Evolutionary conservation across 2,113 vertebrate genomes (phyloP), one percentile per base, ranked within the genome.

Genomic region (Melanocharis versteri): DNA sequence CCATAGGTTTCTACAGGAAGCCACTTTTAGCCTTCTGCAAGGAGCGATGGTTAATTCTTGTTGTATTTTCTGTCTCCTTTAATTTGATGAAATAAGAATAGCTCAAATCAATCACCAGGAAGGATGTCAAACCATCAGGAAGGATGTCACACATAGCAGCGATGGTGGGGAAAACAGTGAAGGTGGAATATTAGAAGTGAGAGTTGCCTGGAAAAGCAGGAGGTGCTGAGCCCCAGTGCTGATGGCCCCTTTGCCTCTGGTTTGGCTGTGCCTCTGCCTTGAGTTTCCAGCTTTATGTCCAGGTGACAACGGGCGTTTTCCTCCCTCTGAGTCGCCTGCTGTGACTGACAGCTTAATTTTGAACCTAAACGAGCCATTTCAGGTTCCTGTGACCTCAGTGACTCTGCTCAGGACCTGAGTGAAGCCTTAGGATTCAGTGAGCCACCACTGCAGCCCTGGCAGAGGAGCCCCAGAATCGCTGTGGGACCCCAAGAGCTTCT

Each of bases 71-170:
- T 92, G 64, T 35, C 88, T 94, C 89, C 71, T 87, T 82, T 81
- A 90, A 71, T 80, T 77, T 87, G 53, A 89, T 93, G 58, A 80
- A 80, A 53, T 61, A 89, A 95, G 91, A 97, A 96, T 91, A 94
- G 81, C 77, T 92, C 61, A 15, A 87, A 82, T 97, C 96, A 90
- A 60, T 97, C 83, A 95, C n/a, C 48, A 40, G 65, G 62, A 77
- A 83, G 79, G 56, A 77, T 83, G 79, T 83, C 79, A 90, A 75
- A 54, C 39, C 71, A 90, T 54, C 68, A 71, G 68, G 66, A 86
- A 78, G 39, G 42, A 62, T 93, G 94, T 87, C 96, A 78, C 78
- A 39, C 16, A n/a, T 11, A 26, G 89, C 83, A 90, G 75, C 79
- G 62, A 13, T 69, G 79, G 22, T 86, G 76, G 60, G 71, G 58